These are phyloP conservation scores for Montipora capitata DNA, from an alignment of 92 coral and sea anemone species.

Conservation along the genomic window DNA sequence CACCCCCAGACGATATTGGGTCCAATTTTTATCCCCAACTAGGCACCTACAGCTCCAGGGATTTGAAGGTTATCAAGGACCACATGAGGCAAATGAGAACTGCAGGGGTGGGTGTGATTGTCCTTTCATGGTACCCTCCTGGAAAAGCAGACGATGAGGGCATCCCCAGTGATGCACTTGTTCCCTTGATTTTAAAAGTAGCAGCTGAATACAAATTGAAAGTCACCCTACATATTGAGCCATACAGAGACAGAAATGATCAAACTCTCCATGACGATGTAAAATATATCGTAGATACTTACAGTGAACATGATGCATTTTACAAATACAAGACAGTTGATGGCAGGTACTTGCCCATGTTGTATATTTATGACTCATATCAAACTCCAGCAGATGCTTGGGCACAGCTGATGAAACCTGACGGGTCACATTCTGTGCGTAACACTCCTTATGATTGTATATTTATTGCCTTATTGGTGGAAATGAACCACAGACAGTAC, in stretches of 20 bases:
- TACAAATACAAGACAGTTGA: conserved; percentile 84
- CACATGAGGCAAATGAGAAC: conserved; percentile 93
- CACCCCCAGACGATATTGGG: conserved; percentile 96
- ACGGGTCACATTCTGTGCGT: conserved; percentile 89
- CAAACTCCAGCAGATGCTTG: conserved; percentile 89
- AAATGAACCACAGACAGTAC: conserved; percentile 79
- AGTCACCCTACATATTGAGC: conserved; percentile 92
- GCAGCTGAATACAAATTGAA: conserved; percentile 84
- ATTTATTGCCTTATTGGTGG: conserved; percentile 93
- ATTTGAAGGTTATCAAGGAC: conserved; percentile 80
- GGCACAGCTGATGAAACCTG: conserved; percentile 85
- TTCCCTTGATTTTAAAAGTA: conserved; percentile 77
- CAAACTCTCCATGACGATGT: conserved; percentile 87
- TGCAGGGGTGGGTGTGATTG: conserved; percentile 96
- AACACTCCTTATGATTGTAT: conserved; percentile 94
- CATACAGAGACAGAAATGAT: conserved; percentile 90
- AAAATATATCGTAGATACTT: conserved; percentile 80
- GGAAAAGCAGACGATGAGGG: conserved; percentile 93
- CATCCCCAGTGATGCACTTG: conserved; percentile 80
- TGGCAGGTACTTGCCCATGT: conserved; percentile 80
- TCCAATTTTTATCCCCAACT: conserved; percentile 95
- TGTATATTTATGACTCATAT: conserved; percentile 96
- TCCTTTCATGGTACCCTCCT: conserved; percentile 96
- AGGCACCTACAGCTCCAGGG: conserved; percentile 94
- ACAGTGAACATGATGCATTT: conserved; percentile 88